These are phyloP conservation scores for Alectoris magna DNA, from an alignment of 2,797 vertebrate species.

Conservation along the genomic window DNA sequence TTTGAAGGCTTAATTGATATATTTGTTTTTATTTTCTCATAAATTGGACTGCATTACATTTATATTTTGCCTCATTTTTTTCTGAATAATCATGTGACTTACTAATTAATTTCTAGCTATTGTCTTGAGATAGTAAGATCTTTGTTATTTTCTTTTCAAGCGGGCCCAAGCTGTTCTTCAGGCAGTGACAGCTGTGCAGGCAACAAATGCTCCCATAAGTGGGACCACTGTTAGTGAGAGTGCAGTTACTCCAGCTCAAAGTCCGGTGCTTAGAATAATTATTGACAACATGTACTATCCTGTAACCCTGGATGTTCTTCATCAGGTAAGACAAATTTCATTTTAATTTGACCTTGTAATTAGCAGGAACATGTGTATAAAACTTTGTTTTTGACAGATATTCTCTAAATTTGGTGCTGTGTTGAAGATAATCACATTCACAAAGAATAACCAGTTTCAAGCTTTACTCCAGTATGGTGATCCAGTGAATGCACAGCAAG, in stretches of 20 bases:
- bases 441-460: slow-evolving; percentile 99
- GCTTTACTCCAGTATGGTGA: slow-evolving; percentile 96
- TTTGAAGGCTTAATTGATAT: slow-evolving; percentile 30
- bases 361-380: slow-evolving; percentile 21
- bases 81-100: neutral
- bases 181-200: slow-evolving; percentile 91
- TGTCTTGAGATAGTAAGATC: neutral
- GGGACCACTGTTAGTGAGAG: slow-evolving; percentile 90
- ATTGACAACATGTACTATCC: slow-evolving; percentile 99
- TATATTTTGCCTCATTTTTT: slow-evolving; percentile 1
- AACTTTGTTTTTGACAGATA: slow-evolving; percentile 84
- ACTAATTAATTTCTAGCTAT: neutral
- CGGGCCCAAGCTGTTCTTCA: slow-evolving; percentile 92
- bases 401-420: slow-evolving; percentile 99
- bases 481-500: slow-evolving; percentile 94
- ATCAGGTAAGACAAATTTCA: slow-evolving; percentile 86
- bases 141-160: slow-evolving; percentile 73
- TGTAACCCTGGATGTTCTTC: slow-evolving; percentile 96
- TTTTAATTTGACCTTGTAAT: neutral
- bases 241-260: slow-evolving; percentile 89
- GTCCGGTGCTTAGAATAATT: slow-evolving; percentile 96
- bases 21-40: slow-evolving; percentile 8
- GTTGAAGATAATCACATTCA: slow-evolving; percentile 99
- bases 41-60: neutral
- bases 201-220: slow-evolving; percentile 89